These are phyloP conservation scores for Stegana nigrithorax DNA, from an alignment of 2,888 invertebrate genomes.

Conservation along the genomic window DNA sequence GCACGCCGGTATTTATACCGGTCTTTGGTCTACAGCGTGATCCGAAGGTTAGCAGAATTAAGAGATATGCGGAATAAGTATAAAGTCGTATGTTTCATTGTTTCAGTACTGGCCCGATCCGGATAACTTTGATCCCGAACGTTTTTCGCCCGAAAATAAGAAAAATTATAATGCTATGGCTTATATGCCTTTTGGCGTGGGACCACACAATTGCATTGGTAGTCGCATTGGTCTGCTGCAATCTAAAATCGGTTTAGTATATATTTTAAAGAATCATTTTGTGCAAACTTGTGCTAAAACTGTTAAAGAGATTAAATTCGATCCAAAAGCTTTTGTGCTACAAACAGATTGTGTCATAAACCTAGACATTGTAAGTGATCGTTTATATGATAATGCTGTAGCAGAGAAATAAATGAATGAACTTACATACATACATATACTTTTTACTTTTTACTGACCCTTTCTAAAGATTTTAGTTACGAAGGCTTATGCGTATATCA, in stretches of 20 bases:
- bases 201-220: conserved; percentile 66
- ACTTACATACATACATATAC: too few relatives aligned
- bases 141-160: conserved; percentile 60
- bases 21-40: conserved; percentile 63
- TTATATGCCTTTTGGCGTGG: conserved; percentile 63
- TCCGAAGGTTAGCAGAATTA: conserved; percentile 53
- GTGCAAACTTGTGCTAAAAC: conserved; percentile 53
- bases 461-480: too few relatives aligned
- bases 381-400: conserved; percentile 42
- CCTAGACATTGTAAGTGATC: conserved; percentile 57
- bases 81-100: neutral
- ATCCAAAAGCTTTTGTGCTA: conserved; percentile 56
- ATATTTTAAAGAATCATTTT: conserved; percentile 61
- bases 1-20: conserved; percentile 64
- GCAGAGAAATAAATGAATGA: neutral
- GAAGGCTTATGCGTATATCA: too few relatives aligned
- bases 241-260: conserved; percentile 60
- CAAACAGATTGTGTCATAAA: conserved; percentile 51
- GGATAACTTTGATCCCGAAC: conserved; percentile 63
- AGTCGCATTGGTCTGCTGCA: conserved; percentile 64
- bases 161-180: conserved; percentile 48
- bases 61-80: neutral
- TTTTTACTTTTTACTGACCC: too few relatives aligned
- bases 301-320: conserved; percentile 46
- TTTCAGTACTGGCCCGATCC: conserved; percentile 63